phyloP scores from a whole-genome alignment of 2,888 invertebrate species.

The Sinelater perroti region DNA sequence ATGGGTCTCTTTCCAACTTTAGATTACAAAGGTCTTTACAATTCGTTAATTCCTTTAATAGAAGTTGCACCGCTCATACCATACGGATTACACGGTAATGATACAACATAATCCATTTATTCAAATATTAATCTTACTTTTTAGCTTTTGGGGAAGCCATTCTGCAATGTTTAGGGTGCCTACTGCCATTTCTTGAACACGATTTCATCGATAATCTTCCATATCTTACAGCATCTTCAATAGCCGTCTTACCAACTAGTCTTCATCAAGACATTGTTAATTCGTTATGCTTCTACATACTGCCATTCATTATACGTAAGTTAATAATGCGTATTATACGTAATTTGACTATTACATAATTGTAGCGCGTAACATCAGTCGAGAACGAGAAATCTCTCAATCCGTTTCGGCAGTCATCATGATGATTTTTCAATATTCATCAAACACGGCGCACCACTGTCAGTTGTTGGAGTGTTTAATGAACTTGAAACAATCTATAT shows the following conservation, averaged over 20 bases:
- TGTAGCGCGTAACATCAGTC: conserved; percentile 75
- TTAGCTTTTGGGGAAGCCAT: conserved; percentile 92
- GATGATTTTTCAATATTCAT: conserved; percentile 97
- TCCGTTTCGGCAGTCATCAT: conserved; percentile 93
- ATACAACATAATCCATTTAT: neutral
- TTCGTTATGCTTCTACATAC: conserved; percentile 91
- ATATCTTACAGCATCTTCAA: conserved; percentile 91
- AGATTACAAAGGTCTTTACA: conserved; percentile 95
- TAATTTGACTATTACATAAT: conserved; percentile 20
- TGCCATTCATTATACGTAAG: conserved; percentile 95
- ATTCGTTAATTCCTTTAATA: conserved; percentile 87
- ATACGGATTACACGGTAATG: conserved; percentile 82
- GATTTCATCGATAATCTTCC: conserved; percentile 96
- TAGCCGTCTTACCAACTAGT: conserved; percentile 88
- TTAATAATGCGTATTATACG: too few relatives aligned
- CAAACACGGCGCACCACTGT: conserved; percentile 94
- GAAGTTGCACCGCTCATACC: conserved; percentile 94
- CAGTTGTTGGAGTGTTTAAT: conserved; percentile 95
- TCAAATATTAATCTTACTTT: conserved; percentile 9
- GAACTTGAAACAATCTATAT: conserved; percentile 89
- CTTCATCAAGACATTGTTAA: conserved; percentile 96
- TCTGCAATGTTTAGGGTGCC: conserved; percentile 91
- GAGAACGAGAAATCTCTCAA: conserved; percentile 81
- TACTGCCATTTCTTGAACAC: conserved; percentile 95
- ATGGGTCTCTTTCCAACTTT: conserved; percentile 95